Conservation (phyloP, 2,797 vertebrate genomes). For the Acanthis flammea region DNA sequence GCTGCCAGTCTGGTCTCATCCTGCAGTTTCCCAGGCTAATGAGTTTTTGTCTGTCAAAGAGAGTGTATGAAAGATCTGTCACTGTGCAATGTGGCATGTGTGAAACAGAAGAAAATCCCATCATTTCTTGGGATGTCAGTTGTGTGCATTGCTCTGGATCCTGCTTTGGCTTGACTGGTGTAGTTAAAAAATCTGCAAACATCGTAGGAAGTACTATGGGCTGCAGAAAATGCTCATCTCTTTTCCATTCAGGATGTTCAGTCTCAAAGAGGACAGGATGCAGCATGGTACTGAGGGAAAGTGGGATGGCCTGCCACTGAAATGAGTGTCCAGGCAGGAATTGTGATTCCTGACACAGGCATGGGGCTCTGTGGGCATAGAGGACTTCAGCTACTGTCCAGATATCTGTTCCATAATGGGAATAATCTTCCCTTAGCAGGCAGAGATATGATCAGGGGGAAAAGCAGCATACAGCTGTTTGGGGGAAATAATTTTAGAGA, state of each 20-base stretch:
- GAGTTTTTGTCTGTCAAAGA: not conserved
- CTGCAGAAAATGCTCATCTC: not conserved
- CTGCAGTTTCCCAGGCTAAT: not conserved
- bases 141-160: not conserved
- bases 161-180: not conserved
- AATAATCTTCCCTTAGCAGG: not conserved
- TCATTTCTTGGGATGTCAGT: not conserved
- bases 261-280: not conserved
- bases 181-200: not conserved
- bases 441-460: not conserved
- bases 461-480: not conserved
- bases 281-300: not conserved
- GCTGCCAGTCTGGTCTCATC: not conserved
- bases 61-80: not conserved
- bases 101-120: not conserved
- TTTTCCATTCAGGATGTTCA: not conserved
- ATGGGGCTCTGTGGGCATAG: not conserved
- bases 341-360: not conserved
- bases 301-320: not conserved
- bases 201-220: not conserved
- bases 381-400: not conserved
- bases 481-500: not conserved
- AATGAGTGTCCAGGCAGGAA: not conserved
- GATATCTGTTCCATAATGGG: not conserved
- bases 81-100: rapidly evolving